A percentile compares a stretch with the other conserved stretches of the same genome.
Evolutionary conservation across 2,888 invertebrate genomes (phyloP).

Genomic region (Cataglyphis livida): DNA sequence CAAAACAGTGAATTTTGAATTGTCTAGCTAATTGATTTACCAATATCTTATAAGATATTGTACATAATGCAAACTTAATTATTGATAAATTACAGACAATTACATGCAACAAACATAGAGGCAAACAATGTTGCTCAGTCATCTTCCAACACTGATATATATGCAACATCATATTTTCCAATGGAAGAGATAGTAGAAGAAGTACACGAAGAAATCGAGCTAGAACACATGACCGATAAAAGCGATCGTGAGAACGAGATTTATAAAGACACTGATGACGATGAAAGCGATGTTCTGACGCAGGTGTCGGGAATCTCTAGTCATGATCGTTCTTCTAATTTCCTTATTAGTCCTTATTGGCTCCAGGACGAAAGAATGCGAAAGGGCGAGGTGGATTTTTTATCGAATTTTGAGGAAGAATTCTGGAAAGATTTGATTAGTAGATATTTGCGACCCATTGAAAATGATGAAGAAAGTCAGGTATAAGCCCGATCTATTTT

Average conservation of each 20-base stretch:
- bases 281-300: constrained; percentile 55
- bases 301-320: constrained; percentile 9
- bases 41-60: neutral
- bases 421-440: constrained; percentile 93
- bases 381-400: constrained; percentile 89
- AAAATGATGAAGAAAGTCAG: constrained; percentile 88
- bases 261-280: constrained; percentile 55
- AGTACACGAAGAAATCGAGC: constrained; percentile 8
- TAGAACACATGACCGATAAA: constrained; percentile 21
- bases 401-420: constrained; percentile 89
- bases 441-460: constrained; percentile 91
- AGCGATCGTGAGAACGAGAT: constrained; percentile 4
- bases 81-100: constrained; percentile 17
- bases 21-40: neutral
- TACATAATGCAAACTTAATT: neutral
- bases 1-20: neutral
- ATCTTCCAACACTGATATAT: constrained; percentile 9
- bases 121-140: neutral
- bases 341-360: constrained; percentile 89
- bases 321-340: constrained; percentile 69
- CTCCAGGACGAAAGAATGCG: constrained; percentile 89
- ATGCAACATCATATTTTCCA: constrained; percentile 5
- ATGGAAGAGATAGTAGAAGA: constrained; percentile 15
- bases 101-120: constrained; percentile 22
- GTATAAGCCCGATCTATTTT: constrained; percentile 79